These are phyloP conservation scores for Pterocles orientalis DNA, from an alignment of 2,113 vertebrate genomes.

Conservation along the genomic window DNA sequence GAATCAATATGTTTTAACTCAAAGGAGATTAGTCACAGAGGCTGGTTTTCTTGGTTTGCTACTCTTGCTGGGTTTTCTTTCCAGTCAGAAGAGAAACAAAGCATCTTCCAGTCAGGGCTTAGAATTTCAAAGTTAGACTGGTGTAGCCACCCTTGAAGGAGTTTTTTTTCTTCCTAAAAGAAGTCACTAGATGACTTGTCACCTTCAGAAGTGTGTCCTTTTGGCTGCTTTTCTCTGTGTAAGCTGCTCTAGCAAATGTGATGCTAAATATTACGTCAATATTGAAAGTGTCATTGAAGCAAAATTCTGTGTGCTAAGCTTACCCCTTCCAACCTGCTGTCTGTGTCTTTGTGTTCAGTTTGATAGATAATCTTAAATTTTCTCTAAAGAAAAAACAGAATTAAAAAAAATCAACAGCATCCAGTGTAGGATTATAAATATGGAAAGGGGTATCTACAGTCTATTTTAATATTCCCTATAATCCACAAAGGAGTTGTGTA, in stretches of 20 bases:
- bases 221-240: neutral
- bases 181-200: neutral
- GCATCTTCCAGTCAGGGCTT: neutral
- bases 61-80: neutral
- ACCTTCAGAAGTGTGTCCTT: neutral
- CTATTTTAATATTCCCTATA: neutral
- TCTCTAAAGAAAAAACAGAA: neutral
- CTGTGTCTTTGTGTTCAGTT: neutral
- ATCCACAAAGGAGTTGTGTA: neutral
- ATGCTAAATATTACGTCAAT: neutral
- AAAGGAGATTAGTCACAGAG: neutral
- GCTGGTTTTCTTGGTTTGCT: constrained; percentile 16
- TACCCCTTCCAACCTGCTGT: neutral
- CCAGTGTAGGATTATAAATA: neutral
- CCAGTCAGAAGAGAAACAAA: neutral
- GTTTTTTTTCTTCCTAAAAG: neutral
- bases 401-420: neutral
- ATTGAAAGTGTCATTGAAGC: neutral
- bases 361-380: neutral
- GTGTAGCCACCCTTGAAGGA: neutral
- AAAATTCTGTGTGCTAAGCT: neutral
- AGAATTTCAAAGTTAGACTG: neutral
- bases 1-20: neutral
- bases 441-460: neutral
- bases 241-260: neutral